Percentiles rank a stretch among this genome's conserved stretches.
phyloP scores from a whole-genome alignment of 2,888 invertebrate species.

The Plagiodera versicolora region DNA sequence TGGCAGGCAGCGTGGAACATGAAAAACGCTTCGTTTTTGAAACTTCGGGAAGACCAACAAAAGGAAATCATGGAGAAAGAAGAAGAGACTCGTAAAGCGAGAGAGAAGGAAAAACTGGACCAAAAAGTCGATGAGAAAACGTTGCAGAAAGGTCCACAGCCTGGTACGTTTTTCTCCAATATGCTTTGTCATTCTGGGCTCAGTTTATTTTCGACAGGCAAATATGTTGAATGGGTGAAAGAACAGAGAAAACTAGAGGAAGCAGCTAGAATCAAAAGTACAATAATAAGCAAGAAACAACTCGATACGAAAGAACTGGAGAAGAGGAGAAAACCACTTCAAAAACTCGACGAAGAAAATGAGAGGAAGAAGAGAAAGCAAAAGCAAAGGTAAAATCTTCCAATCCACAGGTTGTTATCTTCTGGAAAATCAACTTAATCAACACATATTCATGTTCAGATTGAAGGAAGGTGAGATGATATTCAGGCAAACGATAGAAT shows the following conservation, averaged over 20 bases:
- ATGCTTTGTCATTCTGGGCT: background rate
- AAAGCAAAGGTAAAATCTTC: slow-evolving; percentile 41
- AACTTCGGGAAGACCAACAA: slow-evolving; percentile 50
- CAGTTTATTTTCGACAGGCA: slow-evolving; percentile 25
- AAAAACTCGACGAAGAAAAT: slow-evolving; percentile 62
- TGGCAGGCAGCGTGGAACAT: slow-evolving; percentile 67
- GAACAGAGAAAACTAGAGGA: slow-evolving; percentile 61
- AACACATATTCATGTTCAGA: slow-evolving; percentile 17
- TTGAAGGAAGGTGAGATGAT: slow-evolving; percentile 62
- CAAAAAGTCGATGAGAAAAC: slow-evolving; percentile 34
- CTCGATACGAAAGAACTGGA: slow-evolving; percentile 63
- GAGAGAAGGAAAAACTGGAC: slow-evolving; percentile 55
- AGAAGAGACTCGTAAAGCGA: slow-evolving; percentile 52
- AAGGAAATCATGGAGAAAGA: slow-evolving; percentile 47
- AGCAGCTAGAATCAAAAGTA: slow-evolving; percentile 65
- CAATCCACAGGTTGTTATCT: no score
- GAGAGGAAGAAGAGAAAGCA: slow-evolving; percentile 62
- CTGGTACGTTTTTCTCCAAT: slow-evolving; percentile 3
- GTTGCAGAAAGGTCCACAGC: slow-evolving; percentile 14
- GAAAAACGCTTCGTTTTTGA: slow-evolving; percentile 49
- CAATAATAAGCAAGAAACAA: slow-evolving; percentile 66
- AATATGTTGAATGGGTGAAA: slow-evolving; percentile 49
- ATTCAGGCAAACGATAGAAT: slow-evolving; percentile 67
- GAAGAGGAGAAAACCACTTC: slow-evolving; percentile 63
- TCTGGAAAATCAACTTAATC: no score